These are phyloP conservation scores for Lepidochrysops patricia DNA, from an alignment of 2,888 invertebrate species.

Conservation along the genomic window DNA sequence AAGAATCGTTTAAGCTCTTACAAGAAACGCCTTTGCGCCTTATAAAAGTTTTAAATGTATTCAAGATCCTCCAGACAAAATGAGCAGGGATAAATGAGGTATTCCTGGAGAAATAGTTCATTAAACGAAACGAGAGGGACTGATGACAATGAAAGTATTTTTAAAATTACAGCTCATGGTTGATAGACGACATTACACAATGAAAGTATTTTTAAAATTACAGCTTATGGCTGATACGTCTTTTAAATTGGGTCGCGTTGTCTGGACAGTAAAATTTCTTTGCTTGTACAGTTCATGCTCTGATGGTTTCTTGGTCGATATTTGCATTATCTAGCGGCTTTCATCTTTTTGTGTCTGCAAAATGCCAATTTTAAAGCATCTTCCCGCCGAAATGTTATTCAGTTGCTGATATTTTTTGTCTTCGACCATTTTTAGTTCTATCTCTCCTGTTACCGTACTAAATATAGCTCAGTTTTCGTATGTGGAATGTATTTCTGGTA, in stretches of 20 bases:
- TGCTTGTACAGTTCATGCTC: neutral
- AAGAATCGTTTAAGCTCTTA: constrained; percentile 8
- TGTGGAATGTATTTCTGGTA: constrained; percentile 58
- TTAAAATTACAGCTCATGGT: constrained; percentile 39
- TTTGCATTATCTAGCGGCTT: too few species aligned
- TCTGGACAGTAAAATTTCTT: neutral
- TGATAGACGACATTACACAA: constrained; percentile 27
- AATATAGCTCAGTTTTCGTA: constrained; percentile 47
- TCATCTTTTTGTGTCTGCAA: neutral
- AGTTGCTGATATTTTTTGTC: neutral
- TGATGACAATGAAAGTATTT: constrained; percentile 30
- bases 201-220: constrained; percentile 38
- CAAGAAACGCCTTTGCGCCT: constrained; percentile 11
- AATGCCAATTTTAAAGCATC: too few species aligned
- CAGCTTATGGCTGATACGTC: constrained; percentile 46
- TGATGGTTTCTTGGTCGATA: too few species aligned
- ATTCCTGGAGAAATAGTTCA: constrained; percentile 33
- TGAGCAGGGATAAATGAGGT: constrained; percentile 13
- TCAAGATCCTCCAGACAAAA: constrained; percentile 14
- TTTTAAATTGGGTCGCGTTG: neutral
- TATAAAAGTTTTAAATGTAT: constrained; percentile 16
- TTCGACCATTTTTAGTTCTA: neutral
- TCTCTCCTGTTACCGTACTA: constrained; percentile 23
- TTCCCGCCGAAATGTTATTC: too few species aligned
- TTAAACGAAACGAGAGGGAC: constrained; percentile 43